Evolutionary conservation across 2,797 vertebrate species (phyloP).

Genomic region (Phrynocephalus guinanensis): DNA sequence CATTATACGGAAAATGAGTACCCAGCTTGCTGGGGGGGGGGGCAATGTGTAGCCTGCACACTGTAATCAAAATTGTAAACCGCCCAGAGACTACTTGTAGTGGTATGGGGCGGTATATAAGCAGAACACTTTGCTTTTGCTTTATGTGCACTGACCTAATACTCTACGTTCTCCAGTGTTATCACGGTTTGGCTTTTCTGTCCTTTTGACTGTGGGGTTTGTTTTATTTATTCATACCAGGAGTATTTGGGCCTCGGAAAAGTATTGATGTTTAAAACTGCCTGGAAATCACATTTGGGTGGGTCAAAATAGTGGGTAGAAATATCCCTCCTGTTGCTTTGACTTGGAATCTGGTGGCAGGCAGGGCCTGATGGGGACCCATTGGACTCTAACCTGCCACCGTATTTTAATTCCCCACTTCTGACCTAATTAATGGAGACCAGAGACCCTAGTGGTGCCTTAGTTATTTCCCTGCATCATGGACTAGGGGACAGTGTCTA

Average conservation of each 20-base stretch:
- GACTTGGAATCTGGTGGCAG: neutral
- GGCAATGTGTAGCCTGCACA: too few species aligned
- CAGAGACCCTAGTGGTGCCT: too few species aligned
- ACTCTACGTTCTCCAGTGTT: neutral
- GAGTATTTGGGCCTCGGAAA: neutral
- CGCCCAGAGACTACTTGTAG: too few species aligned
- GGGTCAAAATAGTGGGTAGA: neutral
- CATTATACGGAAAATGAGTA: too few species aligned
- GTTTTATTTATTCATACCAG: neutral
- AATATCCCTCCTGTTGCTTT: too few species aligned
- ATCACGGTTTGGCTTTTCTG: neutral
- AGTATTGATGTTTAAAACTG: neutral
- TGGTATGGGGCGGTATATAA: too few species aligned
- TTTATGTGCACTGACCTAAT: neutral
- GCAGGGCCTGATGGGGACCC: too few species aligned
- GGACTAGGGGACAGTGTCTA: neutral
- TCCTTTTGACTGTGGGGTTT: neutral
- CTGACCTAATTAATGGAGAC: neutral
- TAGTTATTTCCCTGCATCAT: neutral
- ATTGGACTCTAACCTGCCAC: neutral
- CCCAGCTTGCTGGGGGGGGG: too few species aligned
- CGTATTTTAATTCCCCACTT: neutral
- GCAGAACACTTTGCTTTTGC: too few species aligned
- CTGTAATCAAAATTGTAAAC: too few species aligned
- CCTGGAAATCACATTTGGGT: neutral